Evolutionary conservation across 2,888 invertebrate genomes (phyloP), one percentile per base, ranked within the genome.

Genomic region (Galerucella pusilla): DNA sequence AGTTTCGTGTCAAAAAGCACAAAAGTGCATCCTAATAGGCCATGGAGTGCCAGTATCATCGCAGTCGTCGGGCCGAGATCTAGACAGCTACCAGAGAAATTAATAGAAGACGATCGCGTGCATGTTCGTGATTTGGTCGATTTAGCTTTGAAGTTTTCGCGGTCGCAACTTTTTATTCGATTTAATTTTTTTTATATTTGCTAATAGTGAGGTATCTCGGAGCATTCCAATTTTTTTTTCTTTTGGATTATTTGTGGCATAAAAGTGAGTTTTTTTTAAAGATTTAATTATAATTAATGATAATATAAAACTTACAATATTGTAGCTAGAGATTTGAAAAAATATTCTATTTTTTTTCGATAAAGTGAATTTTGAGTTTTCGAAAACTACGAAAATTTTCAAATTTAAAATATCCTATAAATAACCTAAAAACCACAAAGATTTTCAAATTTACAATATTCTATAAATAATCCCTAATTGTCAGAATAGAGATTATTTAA

Each of bases 21-120:
- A 75, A 79, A 79, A 79, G 79, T 76, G 79, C 77, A 78, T 77
- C 77, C 79, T 73, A 74, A 75, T 75, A 77, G 77, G 77, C 79
- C 68, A 67, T 71, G 74, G 78, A 75, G 77, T 67, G 77, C 81
- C 83, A 85, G 84, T 83, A 82, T 82, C 82, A 81, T 79, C 81
- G 81, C 57, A 63, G 52, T 67, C 73, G 73, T 75, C 83, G 80
- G 76, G 78, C 79, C 74, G 81, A 83, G 83, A 84, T 83, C 81
- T 80, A 83, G 83, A 83, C 83, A 80, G 80, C 77, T 76, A 77
- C 73, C 64, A 67, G 71, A 77, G 78, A 77, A 76, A 63, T 35
- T 35, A 35, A 35, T 72, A 65, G 68, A 69, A 74, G 68, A 77
- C 76, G 78, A 67, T 75, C 80, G 80, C 77, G 79, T 82, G 79